Base-by-base conservation (phyloP, 2,797 vertebrate genomes). In the Cetoscarus ocellatus region DNA sequence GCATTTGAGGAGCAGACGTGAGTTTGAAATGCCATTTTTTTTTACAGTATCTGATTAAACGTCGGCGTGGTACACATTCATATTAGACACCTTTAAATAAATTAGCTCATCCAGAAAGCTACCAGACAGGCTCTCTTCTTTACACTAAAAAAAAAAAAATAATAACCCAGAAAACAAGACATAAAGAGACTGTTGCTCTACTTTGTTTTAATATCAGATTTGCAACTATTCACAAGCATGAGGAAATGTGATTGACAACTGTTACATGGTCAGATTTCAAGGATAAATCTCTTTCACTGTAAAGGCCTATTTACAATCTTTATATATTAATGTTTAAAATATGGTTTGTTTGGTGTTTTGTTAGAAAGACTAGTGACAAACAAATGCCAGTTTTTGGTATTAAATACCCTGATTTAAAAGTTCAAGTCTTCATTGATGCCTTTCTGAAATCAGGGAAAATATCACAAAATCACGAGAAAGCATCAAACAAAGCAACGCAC, bases 251-350 rank as follows among this genome's bases (percentile, higher is more conserved):
- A 49, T 13, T 49, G 39, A 75, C 56, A 77, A 73, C 70, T 69
- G 14, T 52, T 50, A 70, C 70, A 80, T 48, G 10, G 44, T 49
- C 18, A 34, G 55, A 57, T 52, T 77, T 69, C 8, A 38, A 61
- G 59, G 69, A 52, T 73, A 17, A 72, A 75, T 67, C 19, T 43
- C 50, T 70, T 15, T 44, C 36, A 48, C 15, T 69, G 63, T 38
- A 61, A 71, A 77, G 18, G 45, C 62, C 52, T 89, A 90, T 91
- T 81, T 87, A 90, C 86, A 90, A 48, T 44, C 18, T 68, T 11
- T n/a, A 51, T 34, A 19, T 50, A 12, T 19, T 12, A 50, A 50
- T 13, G 51, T 49, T 68, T 61, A 11, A 52, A 69, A 61, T 57
- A 50, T 49, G 4, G 52, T 51, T 34, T 11, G 9, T 73, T 44